Percentiles rank a stretch among this genome's conserved stretches.
Evolutionary conservation across 2,797 vertebrate genomes (phyloP).

Genomic region (Danio jaintianensis): DNA sequence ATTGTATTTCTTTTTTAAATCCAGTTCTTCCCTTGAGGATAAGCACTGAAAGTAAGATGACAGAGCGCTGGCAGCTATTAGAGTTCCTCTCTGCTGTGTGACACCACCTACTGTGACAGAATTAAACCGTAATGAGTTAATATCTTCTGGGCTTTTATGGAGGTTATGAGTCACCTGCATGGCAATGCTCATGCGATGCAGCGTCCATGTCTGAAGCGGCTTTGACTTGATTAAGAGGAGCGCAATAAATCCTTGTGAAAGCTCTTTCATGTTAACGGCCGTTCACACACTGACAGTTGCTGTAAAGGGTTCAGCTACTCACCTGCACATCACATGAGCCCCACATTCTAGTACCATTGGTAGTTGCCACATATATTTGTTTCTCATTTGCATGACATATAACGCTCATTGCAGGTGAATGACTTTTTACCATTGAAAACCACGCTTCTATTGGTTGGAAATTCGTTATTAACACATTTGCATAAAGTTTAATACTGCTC

Average conservation of each 20-base stretch:
- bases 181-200: slow-evolving; percentile 15
- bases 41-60: slow-evolving; percentile 50
- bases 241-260: neutral
- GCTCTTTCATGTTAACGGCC: neutral
- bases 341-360: neutral
- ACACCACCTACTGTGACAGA: slow-evolving; percentile 39
- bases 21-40: slow-evolving; percentile 45
- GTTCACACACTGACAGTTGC: neutral
- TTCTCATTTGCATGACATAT: neutral
- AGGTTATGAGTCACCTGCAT: slow-evolving; percentile 36
- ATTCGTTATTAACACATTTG: neutral
- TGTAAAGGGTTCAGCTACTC: neutral
- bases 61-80: slow-evolving; percentile 45
- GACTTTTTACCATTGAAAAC: neutral
- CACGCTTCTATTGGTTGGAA: neutral
- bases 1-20: slow-evolving; percentile 42
- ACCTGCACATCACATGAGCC: neutral
- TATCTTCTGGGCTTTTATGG: slow-evolving; percentile 28
- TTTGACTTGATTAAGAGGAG: neutral
- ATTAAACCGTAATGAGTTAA: slow-evolving; percentile 43
- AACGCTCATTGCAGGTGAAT: neutral
- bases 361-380: neutral
- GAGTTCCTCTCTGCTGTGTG: slow-evolving; percentile 28
- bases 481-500: neutral
- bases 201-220: slow-evolving; percentile 13